These are phyloP conservation scores for Eulithis testata DNA, from an alignment of 2,888 invertebrate genomes.

Conservation along the genomic window DNA sequence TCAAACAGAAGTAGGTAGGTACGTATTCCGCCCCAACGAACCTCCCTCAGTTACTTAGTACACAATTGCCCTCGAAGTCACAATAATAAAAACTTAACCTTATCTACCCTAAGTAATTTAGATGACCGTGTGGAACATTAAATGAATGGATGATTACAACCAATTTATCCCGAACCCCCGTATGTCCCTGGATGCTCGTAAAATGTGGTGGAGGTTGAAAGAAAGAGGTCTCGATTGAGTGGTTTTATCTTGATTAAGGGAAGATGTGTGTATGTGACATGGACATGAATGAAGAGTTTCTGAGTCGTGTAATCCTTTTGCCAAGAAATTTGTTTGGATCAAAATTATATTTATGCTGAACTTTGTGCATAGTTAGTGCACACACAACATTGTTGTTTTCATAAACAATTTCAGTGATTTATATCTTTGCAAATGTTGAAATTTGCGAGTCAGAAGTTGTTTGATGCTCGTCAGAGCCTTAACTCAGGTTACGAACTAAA, in stretches of 20 bases:
- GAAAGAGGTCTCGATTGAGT: slow-evolving; percentile 46
- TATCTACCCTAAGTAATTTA: slow-evolving; percentile 80
- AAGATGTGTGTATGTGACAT: slow-evolving; percentile 14
- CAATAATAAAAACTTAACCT: slow-evolving; percentile 77
- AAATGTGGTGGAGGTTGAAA: slow-evolving; percentile 45
- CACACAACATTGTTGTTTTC: no score
- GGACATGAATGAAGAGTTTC: slow-evolving; percentile 15
- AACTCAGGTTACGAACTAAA: no score
- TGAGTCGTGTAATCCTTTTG: background rate
- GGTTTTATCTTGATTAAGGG: slow-evolving; percentile 44
- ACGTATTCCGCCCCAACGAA: slow-evolving; percentile 21
- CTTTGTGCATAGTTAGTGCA: no score
- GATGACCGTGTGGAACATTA: slow-evolving; percentile 68
- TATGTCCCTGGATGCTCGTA: slow-evolving; percentile 48
- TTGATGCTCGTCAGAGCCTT: no score
- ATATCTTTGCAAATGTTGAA: no score
- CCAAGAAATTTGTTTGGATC: no score
- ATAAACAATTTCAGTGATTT: no score
- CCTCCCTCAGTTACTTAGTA: slow-evolving; percentile 37
- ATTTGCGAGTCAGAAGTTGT: no score
- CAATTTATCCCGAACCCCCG: slow-evolving; percentile 57
- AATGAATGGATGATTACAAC: slow-evolving; percentile 71
- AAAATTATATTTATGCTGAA: no score
- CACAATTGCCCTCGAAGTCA: slow-evolving; percentile 66
- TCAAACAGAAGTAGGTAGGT: slow-evolving; percentile 9